A percentile compares a stretch with the other conserved stretches of the same genome.
Evolutionary conservation across 35 echinoderm and acorn worm genomes (phyloP).

Genomic region (Hemicentrotus pulcherrimus): DNA sequence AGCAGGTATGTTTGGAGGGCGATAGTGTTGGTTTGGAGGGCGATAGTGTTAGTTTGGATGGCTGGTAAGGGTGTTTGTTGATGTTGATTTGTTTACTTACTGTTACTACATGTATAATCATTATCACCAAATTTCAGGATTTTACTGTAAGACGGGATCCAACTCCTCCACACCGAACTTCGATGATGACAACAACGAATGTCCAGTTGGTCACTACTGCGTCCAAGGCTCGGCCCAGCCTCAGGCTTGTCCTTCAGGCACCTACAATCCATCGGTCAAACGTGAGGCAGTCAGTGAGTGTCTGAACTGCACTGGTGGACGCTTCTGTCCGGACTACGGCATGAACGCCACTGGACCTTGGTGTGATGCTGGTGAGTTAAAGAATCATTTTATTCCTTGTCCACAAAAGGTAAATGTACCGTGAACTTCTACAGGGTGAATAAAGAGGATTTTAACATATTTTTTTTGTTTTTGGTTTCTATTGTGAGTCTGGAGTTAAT

Average conservation of each 20-base stretch:
- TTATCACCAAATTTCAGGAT: slow-evolving; percentile 61
- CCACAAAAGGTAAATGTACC: too few species aligned
- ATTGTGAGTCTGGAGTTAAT: too few species aligned
- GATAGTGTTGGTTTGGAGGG: neutral
- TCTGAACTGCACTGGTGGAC: slow-evolving; percentile 76
- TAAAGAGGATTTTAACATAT: too few species aligned
- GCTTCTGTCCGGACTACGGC: slow-evolving; percentile 83
- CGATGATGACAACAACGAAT: slow-evolving; percentile 79
- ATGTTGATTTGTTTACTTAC: neutral
- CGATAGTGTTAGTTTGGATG: neutral
- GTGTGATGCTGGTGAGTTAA: slow-evolving; percentile 70
- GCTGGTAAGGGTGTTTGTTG: neutral
- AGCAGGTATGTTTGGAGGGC: slow-evolving; percentile 53
- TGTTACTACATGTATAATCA: neutral
- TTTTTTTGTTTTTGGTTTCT: too few species aligned
- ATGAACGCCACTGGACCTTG: slow-evolving; percentile 76
- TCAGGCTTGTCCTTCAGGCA: slow-evolving; percentile 86
- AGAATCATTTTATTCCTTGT: neutral
- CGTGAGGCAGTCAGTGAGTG: slow-evolving; percentile 73
- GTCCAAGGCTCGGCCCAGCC: slow-evolving; percentile 71
- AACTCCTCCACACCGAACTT: slow-evolving; percentile 90
- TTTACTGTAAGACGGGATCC: slow-evolving; percentile 82
- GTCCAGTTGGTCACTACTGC: slow-evolving; percentile 85
- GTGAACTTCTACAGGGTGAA: too few species aligned
- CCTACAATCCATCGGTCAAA: slow-evolving; percentile 79